Percentiles rank a stretch among this genome's conserved stretches.
These are phyloP conservation scores for Rhadina sibilatrix DNA, from an alignment of 2,113 vertebrate genomes.

Conservation along the genomic window DNA sequence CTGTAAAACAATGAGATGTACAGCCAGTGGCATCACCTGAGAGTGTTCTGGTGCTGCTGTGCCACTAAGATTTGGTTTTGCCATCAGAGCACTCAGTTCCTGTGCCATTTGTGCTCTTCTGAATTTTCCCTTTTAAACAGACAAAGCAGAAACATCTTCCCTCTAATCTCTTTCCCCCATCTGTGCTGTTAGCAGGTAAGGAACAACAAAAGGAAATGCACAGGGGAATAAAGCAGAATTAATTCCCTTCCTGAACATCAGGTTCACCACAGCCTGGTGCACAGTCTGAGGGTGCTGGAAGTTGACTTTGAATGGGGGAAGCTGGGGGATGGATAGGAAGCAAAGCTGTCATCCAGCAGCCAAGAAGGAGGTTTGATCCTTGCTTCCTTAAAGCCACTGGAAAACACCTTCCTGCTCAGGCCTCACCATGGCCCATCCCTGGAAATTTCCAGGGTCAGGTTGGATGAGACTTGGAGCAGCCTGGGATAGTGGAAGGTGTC, in stretches of 20 bases:
- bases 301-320: not conserved
- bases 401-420: not conserved
- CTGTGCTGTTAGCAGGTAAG: not conserved
- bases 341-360: not conserved
- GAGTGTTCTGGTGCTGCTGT: not conserved
- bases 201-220: not conserved
- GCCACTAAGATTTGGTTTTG: not conserved
- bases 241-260: not conserved
- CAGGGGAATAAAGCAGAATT: not conserved
- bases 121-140: not conserved
- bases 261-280: not conserved
- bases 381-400: not conserved
- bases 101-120: not conserved
- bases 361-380: not conserved
- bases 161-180: not conserved
- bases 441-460: not conserved
- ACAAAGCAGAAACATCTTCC: not conserved
- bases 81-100: not conserved
- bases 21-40: not conserved
- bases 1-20: not conserved
- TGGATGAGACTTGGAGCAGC: not conserved
- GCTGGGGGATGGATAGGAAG: not conserved
- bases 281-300: not conserved
- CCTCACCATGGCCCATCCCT: fast-evolving
- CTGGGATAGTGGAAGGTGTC: not conserved